phyloP scores from a whole-genome alignment of 2,797 vertebrate genomes.

The Melopsittacus undulatus region DNA sequence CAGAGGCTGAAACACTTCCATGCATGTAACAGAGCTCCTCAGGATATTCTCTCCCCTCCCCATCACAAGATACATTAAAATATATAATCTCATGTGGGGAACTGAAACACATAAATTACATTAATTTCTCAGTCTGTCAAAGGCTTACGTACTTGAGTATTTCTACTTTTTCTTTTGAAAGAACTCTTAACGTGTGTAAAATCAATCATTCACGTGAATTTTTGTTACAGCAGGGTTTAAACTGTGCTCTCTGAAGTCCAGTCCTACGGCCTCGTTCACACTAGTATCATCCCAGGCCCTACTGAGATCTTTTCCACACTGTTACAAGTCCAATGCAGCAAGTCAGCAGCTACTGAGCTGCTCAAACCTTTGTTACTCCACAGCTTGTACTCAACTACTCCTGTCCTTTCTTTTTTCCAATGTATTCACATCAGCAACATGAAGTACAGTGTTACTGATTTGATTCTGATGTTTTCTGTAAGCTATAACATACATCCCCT shows the following conservation, averaged over 20 bases:
- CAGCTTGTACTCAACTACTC: not conserved
- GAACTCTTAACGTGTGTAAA: not conserved
- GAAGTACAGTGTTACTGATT: not conserved
- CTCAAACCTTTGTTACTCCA: not conserved
- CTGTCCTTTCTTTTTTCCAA: not conserved
- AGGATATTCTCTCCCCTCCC: not conserved
- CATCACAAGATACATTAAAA: not conserved
- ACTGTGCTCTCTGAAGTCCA: not conserved
- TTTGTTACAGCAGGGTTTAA: not conserved
- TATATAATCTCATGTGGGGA: not conserved
- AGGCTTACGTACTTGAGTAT: accelerated
- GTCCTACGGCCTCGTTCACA: not conserved
- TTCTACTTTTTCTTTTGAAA: not conserved
- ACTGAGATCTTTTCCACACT: accelerated
- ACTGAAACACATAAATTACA: not conserved
- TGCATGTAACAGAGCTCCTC: not conserved
- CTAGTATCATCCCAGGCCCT: not conserved
- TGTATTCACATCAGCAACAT: not conserved
- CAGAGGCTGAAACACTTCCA: not conserved
- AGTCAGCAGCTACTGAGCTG: not conserved
- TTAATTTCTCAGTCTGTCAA: not conserved
- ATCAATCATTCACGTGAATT: not conserved
- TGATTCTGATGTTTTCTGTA: not conserved
- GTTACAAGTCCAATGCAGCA: accelerated
- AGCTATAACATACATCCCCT: not conserved